Percentiles rank a stretch among this genome's conserved stretches.
phyloP scores from a whole-genome alignment of 2,888 invertebrate species.

The Beris morrisii region DNA sequence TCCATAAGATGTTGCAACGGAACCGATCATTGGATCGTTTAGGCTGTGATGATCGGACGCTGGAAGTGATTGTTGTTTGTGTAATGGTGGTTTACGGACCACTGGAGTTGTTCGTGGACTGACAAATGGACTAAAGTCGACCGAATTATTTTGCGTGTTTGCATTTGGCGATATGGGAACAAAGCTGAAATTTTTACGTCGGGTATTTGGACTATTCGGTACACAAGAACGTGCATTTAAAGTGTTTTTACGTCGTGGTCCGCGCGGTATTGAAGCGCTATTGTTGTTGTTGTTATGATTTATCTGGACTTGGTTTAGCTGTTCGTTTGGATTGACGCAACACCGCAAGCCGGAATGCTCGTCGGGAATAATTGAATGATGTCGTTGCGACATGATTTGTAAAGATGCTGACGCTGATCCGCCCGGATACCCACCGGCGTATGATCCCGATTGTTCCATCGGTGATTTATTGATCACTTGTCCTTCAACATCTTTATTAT shows the following conservation, averaged over 20 bases:
- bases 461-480: slow-evolving; percentile 26
- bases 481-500: slow-evolving; percentile 34
- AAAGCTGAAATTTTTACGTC: slow-evolving; percentile 80
- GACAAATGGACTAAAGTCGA: slow-evolving; percentile 76
- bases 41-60: slow-evolving; percentile 40
- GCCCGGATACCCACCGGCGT: slow-evolving; percentile 42
- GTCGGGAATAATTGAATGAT: slow-evolving; percentile 22
- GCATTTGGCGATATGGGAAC: slow-evolving; percentile 78
- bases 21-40: slow-evolving; percentile 53
- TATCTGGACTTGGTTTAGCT: slow-evolving; percentile 18
- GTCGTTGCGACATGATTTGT: slow-evolving; percentile 52
- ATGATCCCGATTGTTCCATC: slow-evolving; percentile 39
- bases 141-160: slow-evolving; percentile 45
- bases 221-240: slow-evolving; percentile 47
- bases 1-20: slow-evolving; percentile 42
- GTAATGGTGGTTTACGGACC: slow-evolving; percentile 60
- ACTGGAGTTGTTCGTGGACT: slow-evolving; percentile 79
- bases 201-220: slow-evolving; percentile 68
- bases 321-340: slow-evolving; percentile 16
- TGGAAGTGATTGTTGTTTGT: slow-evolving; percentile 51
- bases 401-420: slow-evolving; percentile 57
- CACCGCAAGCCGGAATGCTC: slow-evolving; percentile 28
- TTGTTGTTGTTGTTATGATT: neutral
- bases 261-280: slow-evolving; percentile 10
- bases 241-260: slow-evolving; percentile 52